phyloP scores from a whole-genome alignment of 2,888 invertebrate species.

The Criorhina ranunculi region DNA sequence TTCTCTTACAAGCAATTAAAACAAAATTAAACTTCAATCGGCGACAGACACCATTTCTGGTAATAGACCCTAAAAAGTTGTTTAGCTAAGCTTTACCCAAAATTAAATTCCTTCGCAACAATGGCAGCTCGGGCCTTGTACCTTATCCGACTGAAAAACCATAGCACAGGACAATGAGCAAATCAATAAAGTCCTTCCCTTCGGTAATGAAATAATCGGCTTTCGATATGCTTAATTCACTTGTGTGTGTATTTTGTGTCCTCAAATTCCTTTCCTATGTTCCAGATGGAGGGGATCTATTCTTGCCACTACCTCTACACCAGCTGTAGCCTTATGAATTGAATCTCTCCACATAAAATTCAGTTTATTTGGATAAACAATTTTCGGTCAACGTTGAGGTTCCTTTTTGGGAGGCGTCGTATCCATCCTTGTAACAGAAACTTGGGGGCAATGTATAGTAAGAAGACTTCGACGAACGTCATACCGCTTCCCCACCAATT shows the following conservation, averaged over 20 bases:
- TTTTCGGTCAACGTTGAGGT: not conserved
- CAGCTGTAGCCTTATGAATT: not conserved
- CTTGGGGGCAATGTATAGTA: too few species aligned
- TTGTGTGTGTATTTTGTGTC: not conserved
- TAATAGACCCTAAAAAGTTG: too few species aligned
- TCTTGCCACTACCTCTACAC: not conserved
- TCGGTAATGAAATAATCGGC: constrained; percentile 15
- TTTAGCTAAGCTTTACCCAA: too few species aligned
- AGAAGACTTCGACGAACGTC: too few species aligned
- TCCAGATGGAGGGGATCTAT: not conserved
- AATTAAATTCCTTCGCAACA: too few species aligned
- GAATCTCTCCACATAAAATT: too few species aligned
- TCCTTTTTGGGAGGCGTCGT: not conserved
- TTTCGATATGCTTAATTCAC: not conserved
- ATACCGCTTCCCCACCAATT: constrained; percentile 14
- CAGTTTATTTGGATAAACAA: not conserved
- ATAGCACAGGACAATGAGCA: not conserved
- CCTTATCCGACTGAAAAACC: not conserved
- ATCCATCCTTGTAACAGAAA: not conserved
- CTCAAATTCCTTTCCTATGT: not conserved
- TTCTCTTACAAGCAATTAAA: too few species aligned
- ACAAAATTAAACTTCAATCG: too few species aligned
- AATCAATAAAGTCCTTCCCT: constrained; percentile 14
- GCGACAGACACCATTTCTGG: too few species aligned
- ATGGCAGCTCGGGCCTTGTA: not conserved